These are phyloP conservation scores for Agrotis clavis DNA, from an alignment of 2,888 invertebrate species.

Conservation along the genomic window DNA sequence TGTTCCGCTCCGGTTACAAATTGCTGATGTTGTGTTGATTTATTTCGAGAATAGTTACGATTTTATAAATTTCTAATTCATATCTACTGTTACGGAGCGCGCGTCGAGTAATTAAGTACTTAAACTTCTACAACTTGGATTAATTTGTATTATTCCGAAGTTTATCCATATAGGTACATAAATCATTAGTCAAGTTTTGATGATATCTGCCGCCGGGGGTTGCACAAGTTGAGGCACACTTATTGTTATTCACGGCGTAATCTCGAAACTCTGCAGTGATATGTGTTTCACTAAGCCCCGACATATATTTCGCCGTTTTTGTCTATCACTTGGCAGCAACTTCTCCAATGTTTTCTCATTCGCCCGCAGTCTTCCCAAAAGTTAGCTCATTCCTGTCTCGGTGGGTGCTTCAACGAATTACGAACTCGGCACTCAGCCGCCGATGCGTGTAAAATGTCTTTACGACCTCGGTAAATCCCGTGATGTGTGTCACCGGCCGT, in stretches of 20 bases:
- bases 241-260: conserved; percentile 82
- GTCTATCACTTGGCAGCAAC: conserved; percentile 85
- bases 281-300: conserved; percentile 81
- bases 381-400: conserved; percentile 86
- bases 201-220: conserved; percentile 73
- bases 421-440: conserved; percentile 84
- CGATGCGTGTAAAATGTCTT: conserved; percentile 89
- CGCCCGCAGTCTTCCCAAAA: conserved; percentile 83
- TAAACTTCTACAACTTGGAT: conserved; percentile 64
- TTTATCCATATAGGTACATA: conserved; percentile 73
- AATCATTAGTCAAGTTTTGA: conserved; percentile 74
- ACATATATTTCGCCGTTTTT: conserved; percentile 85
- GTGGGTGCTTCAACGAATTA: conserved; percentile 84
- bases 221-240: conserved; percentile 74
- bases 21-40: conserved; percentile 59
- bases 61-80: conserved; percentile 37
- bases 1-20: conserved; percentile 60
- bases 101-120: conserved; percentile 69
- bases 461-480: conserved; percentile 81
- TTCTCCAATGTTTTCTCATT: conserved; percentile 88
- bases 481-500: conserved; percentile 75
- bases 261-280: conserved; percentile 81
- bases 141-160: conserved; percentile 73
- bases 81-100: conserved; percentile 7
- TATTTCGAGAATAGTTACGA: conserved; percentile 32